Percentiles rank a stretch among this genome's conserved stretches.
Conservation (phyloP, 2,888 invertebrate species). For the Choristoneura rosaceana region DNA sequence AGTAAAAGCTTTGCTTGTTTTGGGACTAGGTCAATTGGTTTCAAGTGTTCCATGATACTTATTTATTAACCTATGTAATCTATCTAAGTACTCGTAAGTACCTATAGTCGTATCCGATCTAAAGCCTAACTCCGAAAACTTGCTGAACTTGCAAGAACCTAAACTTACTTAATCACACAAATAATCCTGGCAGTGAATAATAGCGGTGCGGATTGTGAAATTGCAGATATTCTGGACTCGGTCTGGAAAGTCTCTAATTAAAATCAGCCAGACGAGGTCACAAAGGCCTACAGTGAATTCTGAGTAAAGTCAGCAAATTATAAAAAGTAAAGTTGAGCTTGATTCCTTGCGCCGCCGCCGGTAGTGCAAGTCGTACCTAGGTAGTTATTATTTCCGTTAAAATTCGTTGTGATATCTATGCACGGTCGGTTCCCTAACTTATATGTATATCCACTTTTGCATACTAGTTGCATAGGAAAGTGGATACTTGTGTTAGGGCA, state of each 20-base stretch:
- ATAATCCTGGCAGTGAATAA: constrained; percentile 17
- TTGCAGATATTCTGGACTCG: constrained; percentile 46
- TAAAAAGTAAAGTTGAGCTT: constrained; percentile 11
- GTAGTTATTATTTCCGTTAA: not conserved
- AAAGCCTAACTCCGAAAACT: not conserved
- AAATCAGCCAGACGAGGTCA: constrained; percentile 40
- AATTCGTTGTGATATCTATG: constrained; percentile 4
- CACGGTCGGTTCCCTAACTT: too few relatives aligned
- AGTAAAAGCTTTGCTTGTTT: too few relatives aligned
- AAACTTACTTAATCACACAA: constrained; percentile 9
- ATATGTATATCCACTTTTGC: too few relatives aligned
- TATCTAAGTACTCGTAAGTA: not conserved
- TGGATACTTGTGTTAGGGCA: too few relatives aligned
- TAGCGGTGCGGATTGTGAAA: constrained; percentile 44
- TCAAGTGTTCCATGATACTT: too few relatives aligned
- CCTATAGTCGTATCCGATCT: not conserved
- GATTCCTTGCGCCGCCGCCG: constrained; percentile 8
- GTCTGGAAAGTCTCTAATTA: constrained; percentile 53
- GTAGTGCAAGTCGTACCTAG: not conserved
- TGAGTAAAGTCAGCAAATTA: constrained; percentile 22
- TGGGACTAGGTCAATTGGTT: too few relatives aligned
- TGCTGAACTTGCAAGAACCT: not conserved
- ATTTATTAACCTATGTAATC: not conserved
- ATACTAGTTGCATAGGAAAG: too few relatives aligned
- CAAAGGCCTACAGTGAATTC: constrained; percentile 23